These are phyloP conservation scores for Mayetiola destructor DNA, from an alignment of 2,888 invertebrate genomes.

Conservation along the genomic window DNA sequence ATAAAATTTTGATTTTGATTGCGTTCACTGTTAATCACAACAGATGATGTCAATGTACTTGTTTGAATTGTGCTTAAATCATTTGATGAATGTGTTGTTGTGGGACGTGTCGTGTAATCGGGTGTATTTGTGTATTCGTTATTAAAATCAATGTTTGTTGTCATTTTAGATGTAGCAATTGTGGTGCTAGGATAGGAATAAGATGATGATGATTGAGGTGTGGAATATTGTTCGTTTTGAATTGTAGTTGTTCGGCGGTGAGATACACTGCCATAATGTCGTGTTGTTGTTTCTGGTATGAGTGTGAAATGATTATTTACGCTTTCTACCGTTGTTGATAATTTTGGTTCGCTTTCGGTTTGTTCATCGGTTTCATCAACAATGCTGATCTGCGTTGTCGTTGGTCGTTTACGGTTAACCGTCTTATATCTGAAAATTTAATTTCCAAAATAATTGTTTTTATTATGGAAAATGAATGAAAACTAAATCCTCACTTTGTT, in stretches of 20 bases:
- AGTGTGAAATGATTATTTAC: slow-evolving; percentile 9
- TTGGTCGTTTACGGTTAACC: slow-evolving; percentile 28
- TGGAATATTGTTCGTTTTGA: slow-evolving; percentile 13
- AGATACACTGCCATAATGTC: slow-evolving; percentile 5
- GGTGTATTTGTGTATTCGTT: neutral
- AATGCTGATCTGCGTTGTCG: slow-evolving; percentile 19
- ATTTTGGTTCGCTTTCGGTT: slow-evolving; percentile 20
- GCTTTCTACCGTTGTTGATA: slow-evolving; percentile 6
- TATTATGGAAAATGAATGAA: neutral
- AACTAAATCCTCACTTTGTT: slow-evolving; percentile 9
- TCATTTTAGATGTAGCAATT: neutral
- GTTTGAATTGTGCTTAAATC: slow-evolving; percentile 1
- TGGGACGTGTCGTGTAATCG: neutral
- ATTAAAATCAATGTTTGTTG: neutral
- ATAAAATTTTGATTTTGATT: too few relatives aligned
- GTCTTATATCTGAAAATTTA: slow-evolving; percentile 27
- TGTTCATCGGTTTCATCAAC: slow-evolving; percentile 17
- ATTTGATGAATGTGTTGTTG: slow-evolving; percentile 13
- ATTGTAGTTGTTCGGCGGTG: slow-evolving; percentile 13
- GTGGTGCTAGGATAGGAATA: slow-evolving; percentile 1
- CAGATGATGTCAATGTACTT: neutral
- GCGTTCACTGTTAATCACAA: neutral
- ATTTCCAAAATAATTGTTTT: neutral
- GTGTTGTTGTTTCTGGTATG: slow-evolving; percentile 15
- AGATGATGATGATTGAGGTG: slow-evolving; percentile 4